These are phyloP conservation scores for Luscinia luscinia DNA, from an alignment of 2,797 vertebrate genomes.

Conservation along the genomic window DNA sequence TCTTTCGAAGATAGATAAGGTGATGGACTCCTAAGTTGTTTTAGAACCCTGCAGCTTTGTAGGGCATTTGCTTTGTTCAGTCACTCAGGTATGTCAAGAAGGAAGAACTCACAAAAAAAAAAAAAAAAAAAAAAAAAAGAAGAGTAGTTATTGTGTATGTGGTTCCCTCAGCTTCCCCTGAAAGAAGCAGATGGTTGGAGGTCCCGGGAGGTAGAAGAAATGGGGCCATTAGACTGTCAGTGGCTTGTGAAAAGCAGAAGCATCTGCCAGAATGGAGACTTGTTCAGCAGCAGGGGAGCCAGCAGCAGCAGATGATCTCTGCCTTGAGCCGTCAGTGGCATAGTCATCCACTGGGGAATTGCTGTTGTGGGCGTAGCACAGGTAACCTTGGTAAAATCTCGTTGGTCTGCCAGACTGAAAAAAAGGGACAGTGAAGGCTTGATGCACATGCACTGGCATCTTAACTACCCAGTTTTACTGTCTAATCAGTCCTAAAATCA, in stretches of 20 bases:
- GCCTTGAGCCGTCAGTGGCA: constrained; percentile 5
- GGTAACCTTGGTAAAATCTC: constrained; percentile 12
- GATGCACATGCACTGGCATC: not conserved
- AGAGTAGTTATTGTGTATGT: not conserved
- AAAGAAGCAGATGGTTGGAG: constrained; percentile 60
- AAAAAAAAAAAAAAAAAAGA: not conserved
- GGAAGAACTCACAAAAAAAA: not conserved
- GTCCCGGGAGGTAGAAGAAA: constrained; percentile 53
- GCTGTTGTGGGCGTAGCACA: not conserved
- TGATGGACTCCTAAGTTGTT: not conserved
- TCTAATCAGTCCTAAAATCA: not conserved
- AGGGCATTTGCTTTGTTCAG: constrained; percentile 9
- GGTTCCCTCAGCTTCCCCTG: constrained; percentile 28
- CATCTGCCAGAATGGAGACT: constrained; percentile 55
- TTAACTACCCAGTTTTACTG: not conserved
- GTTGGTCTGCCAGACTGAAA: not conserved
- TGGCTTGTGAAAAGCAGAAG: constrained; percentile 51
- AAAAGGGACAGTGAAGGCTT: not conserved
- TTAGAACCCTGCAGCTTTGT: not conserved
- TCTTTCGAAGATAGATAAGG: not conserved
- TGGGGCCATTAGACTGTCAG: constrained; percentile 52
- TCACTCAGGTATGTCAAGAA: not conserved
- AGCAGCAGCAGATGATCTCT: constrained; percentile 57
- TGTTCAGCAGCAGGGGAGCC: constrained; percentile 43
- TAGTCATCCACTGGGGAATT: not conserved